Evolutionary conservation across 2,113 vertebrate genomes (phyloP).

Genomic region (Spea bombifrons): DNA sequence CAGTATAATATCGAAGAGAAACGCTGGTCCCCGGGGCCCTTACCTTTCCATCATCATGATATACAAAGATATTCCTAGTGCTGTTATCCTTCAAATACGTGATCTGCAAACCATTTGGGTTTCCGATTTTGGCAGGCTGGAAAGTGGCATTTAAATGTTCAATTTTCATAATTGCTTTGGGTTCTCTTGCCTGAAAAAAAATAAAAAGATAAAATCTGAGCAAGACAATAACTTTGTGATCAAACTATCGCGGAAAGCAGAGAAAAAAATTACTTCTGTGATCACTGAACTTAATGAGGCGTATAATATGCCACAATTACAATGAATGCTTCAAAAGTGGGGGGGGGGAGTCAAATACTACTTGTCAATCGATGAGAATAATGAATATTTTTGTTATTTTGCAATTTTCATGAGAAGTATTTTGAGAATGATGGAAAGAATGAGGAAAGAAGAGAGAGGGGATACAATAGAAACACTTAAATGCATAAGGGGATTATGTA

Average conservation of each 20-base stretch:
- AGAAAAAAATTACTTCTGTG: slow-evolving; percentile 5
- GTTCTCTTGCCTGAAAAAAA: slow-evolving; percentile 82
- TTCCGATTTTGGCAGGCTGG: slow-evolving; percentile 88
- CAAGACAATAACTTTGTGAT: slow-evolving; percentile 28
- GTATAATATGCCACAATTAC: slow-evolving; percentile 10
- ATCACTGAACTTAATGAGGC: slow-evolving; percentile 4
- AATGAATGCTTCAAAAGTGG: background rate
- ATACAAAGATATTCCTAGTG: slow-evolving; percentile 94
- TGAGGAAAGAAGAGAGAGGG: no score
- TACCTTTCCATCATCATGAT: slow-evolving; percentile 95
- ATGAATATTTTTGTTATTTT: no score
- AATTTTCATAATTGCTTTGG: slow-evolving; percentile 92
- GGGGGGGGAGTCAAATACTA: background rate
- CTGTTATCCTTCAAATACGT: slow-evolving; percentile 95
- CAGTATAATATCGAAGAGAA: background rate
- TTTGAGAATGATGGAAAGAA: no score
- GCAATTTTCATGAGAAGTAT: no score
- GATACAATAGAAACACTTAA: no score
- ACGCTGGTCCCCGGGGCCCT: background rate
- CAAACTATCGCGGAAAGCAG: slow-evolving; percentile 9
- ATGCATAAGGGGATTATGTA: no score
- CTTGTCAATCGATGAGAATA: no score
- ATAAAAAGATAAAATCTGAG: slow-evolving; percentile 10
- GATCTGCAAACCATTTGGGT: slow-evolving; percentile 86
- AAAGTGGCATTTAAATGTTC: slow-evolving; percentile 88